Base-by-base conservation (phyloP, 1,140 invertebrate species). In the Philopotamus ludificatus region DNA sequence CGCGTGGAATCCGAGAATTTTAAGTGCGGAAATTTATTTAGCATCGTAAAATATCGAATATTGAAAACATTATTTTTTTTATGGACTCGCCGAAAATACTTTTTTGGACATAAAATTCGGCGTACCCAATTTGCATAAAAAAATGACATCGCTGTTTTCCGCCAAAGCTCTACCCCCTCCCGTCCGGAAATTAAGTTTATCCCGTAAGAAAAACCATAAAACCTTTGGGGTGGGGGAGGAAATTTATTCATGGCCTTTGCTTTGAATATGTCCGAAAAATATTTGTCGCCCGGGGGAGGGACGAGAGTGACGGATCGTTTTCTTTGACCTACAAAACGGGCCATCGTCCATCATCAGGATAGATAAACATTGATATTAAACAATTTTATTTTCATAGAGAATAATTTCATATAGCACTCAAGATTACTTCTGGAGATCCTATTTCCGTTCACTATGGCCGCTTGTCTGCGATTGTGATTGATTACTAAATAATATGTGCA, bases 131-230 rank as follows among this genome's bases (percentile, higher is more conserved):
- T 53, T 53, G 23, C 20, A 53, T 7, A 53, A 53, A 23, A 23
- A 10, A 21, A 53, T 7, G 4, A 41, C 15, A 47, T 4, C 10
- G 18, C 10, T 47, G n/a, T 39, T 39, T 39, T 16, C 10, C 44
- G 44, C 8, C 7, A 15, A 15, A 9, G 44, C 15, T 47, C 15
- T 47, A 8, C 18, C 44, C 10, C 44, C 10, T 39, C 15, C 22
- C 12, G 22, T 15, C 54, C 57, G 57, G 57, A 59, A 59, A 59
- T 59, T 59, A 59, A 42, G 39, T 59, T 28, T 59, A 41, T 41
- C 57, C 39, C 57, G 39, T 44, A 59, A 59, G 57, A 59, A 59
- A 59, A 57, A 59, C 39, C 57, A 41, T 59, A 41, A 44, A 34
- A 44, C 26, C 41, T 41, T 20, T 3, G 18, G 10, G 44, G 18